Evolutionary conservation across 2,888 invertebrate species (phyloP).

Genomic region (Volucella bombylans): DNA sequence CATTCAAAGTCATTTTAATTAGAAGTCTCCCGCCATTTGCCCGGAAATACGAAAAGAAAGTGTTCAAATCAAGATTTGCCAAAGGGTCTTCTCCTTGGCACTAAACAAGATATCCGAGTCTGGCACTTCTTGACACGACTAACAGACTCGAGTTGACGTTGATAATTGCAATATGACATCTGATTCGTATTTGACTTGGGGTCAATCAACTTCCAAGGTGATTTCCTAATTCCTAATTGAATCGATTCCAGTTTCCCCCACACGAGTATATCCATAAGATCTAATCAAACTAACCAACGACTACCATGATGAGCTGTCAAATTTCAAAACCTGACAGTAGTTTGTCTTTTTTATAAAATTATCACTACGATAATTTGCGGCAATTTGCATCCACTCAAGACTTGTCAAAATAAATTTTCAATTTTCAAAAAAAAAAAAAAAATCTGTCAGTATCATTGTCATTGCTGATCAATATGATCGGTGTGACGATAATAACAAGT

Average conservation of each 20-base stretch:
- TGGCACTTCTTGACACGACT: conserved; percentile 4
- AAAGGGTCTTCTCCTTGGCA: conserved; percentile 5
- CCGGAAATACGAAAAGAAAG: conserved; percentile 8
- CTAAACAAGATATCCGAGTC: not conserved
- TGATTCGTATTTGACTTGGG: conserved; percentile 3
- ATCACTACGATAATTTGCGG: conserved; percentile 14
- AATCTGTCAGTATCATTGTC: not conserved
- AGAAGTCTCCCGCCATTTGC: too few relatives aligned
- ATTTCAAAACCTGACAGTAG: conserved; percentile 3
- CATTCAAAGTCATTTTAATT: too few relatives aligned
- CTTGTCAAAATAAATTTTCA: not conserved
- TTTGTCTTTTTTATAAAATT: conserved; percentile 24
- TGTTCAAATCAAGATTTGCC: not conserved
- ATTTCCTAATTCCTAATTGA: conserved; percentile 35
- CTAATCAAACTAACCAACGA: too few relatives aligned
- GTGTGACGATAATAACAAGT: not conserved
- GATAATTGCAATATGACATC: conserved; percentile 24
- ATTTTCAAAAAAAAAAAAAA: not conserved
- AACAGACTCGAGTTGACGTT: not conserved
- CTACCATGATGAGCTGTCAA: not conserved
- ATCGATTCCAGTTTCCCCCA: not conserved
- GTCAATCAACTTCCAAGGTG: conserved; percentile 15
- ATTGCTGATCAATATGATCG: too few relatives aligned
- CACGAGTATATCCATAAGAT: not conserved
- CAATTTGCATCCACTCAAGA: conserved; percentile 32